Percentiles rank a stretch among this genome's conserved stretches.
Evolutionary conservation across 2,113 vertebrate genomes (phyloP).

Genomic region (Boulengeromyrus knoepffleri): DNA sequence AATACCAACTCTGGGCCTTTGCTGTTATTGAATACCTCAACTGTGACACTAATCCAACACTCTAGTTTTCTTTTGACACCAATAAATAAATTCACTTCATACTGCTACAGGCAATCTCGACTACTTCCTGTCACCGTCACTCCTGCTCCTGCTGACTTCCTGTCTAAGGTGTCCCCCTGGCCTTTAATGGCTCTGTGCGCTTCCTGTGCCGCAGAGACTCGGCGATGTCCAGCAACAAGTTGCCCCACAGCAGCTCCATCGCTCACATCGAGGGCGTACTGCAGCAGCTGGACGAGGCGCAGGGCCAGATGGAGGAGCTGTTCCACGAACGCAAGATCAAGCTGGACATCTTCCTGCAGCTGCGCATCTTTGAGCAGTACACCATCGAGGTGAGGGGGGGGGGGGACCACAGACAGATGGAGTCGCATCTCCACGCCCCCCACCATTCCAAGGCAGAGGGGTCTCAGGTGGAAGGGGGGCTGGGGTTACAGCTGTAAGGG

Average conservation of each 20-base stretch:
- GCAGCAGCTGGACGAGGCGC: conserved; percentile 93
- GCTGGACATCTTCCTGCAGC: conserved; percentile 92
- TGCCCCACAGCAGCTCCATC: conserved; percentile 91
- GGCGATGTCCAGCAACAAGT: conserved; percentile 87
- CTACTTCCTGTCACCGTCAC: neutral
- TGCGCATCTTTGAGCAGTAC: conserved; percentile 95
- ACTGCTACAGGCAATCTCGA: neutral
- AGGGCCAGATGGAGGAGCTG: conserved; percentile 96
- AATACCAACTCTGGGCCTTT: neutral
- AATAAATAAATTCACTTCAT: neutral
- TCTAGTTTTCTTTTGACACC: neutral
- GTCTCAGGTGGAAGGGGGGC: neutral
- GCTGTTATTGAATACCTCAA: neutral
- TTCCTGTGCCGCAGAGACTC: conserved; percentile 72
- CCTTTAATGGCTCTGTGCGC: neutral
- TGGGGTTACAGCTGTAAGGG: neutral
- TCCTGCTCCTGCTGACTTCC: neutral
- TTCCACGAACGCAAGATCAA: conserved; percentile 97
- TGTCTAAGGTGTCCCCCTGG: neutral
- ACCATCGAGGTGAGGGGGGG: conserved; percentile 79
- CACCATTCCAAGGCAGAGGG: neutral
- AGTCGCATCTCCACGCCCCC: neutral
- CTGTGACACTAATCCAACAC: neutral
- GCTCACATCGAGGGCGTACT: conserved; percentile 93
- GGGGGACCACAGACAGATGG: neutral